Evolutionary conservation across 2,797 vertebrate species (phyloP), one percentile per base, ranked within the genome.

Genomic region (Buphagus erythrorhynchus): DNA sequence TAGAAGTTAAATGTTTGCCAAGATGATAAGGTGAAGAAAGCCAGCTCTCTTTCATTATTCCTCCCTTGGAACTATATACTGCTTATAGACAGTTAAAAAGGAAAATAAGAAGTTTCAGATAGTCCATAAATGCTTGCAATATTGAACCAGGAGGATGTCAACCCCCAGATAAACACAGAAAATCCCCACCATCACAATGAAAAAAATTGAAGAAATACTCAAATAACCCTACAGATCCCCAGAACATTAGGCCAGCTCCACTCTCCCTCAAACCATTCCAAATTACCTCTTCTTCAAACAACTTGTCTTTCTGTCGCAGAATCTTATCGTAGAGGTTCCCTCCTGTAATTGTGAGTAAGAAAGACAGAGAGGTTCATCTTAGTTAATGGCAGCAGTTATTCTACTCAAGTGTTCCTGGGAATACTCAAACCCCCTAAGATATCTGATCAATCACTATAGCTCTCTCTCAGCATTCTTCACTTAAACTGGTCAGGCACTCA

Each of bases 291-390:
- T 99, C 99, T 74, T 98, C 98, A 98, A 99, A 99, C 55, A 99
- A 98, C 55, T 98, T 98, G 95, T 99, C 99, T 81, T 99, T 99
- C 98, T 99, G 99, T 42, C 99, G 99, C 96, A 98, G 98, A 96
- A 99, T 99, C 98, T 99, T 99, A 97, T 99, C 99, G 45, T 99
- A 99, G 63, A 99, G 98, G 97, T 99, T 99, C 72, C 99, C 99
- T 93, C 99, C 99, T 99, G 98, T 21, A 98, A 97, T 90, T 81
- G 63, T 16, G 49, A 97, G 28, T 35, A 33, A 95, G 78, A 89
- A 85, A 97, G 45, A 85, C 54, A 91, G 19, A 93, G 29, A 94
- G 45, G 38, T 48, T 86, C 79, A 78, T 75, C 65, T 88, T 82
- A 33, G 74, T 95, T 93, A 94, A 76, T 21, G 45, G 46, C 73